Evolutionary conservation across 1,140 invertebrate species (phyloP).

Genomic region (Brachionus angularis): DNA sequence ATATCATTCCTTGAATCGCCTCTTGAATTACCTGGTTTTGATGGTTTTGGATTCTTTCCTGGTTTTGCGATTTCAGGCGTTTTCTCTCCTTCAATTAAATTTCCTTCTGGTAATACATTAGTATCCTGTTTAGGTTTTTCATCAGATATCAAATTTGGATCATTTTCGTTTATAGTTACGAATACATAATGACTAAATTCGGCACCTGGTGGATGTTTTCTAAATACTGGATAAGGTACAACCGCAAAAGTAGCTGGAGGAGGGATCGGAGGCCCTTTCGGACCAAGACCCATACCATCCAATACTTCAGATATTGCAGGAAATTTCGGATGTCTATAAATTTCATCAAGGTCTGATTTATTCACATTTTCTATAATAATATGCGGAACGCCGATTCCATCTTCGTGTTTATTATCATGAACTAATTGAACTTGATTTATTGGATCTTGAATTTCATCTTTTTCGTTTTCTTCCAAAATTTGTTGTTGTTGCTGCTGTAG

Average conservation of each 20-base stretch:
- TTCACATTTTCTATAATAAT: slow-evolving; percentile 37
- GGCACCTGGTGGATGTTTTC: slow-evolving; percentile 49
- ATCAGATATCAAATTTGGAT: slow-evolving; percentile 50
- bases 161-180: slow-evolving; percentile 49
- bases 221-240: slow-evolving; percentile 56
- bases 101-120: slow-evolving; percentile 1
- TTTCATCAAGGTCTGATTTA: slow-evolving; percentile 18
- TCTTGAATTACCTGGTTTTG: neutral
- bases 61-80: slow-evolving; percentile 26
- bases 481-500: slow-evolving; percentile 7
- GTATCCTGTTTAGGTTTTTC: slow-evolving; percentile 49
- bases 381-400: slow-evolving; percentile 16
- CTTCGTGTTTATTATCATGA: neutral
- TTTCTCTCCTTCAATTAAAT: slow-evolving; percentile 31
- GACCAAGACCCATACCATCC: slow-evolving; percentile 57
- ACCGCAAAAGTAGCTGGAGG: slow-evolving; percentile 55
- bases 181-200: slow-evolving; percentile 53
- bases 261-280: slow-evolving; percentile 56
- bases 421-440: neutral
- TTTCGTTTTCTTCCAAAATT: neutral
- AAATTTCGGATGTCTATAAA: slow-evolving; percentile 30
- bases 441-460: neutral
- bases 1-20: neutral
- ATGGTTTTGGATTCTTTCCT: neutral
- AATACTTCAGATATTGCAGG: slow-evolving; percentile 49